Evolutionary conservation across 2,888 invertebrate species (phyloP), one percentile per base, ranked within the genome.

Genomic region (Drosophila lacicola): DNA sequence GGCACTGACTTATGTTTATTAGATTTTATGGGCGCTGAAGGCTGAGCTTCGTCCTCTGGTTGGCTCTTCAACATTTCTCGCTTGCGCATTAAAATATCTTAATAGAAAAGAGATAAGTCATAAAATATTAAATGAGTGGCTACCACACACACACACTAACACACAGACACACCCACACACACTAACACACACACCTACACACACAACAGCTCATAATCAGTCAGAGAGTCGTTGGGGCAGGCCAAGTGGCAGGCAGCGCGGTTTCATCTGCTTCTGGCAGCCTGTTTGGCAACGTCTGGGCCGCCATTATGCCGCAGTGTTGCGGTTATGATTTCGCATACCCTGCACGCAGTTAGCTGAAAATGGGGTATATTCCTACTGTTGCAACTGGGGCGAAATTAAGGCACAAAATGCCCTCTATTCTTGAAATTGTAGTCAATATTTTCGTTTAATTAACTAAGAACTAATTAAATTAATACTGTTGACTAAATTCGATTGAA

Each of bases 71-170:
- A 6, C 70, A 63, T 62, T 66, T 72, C 63, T 62, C 56, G 68
- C 66, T 53, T 71, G 62, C 70, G 42, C 69, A 69, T 69, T 84
- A 70, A 84, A 87, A 87, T 82, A 80, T 78, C 87, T 84, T 84
- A 85, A 85, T 85, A 87, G 84, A 85, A 85, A 87, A 82, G 76
- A 84, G 84, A 86, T 86, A 88, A 88, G 75, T 82, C 79, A 77
- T 85, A 70, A 80, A 84, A 84, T 85, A 79, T 88, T 87, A 76
- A 86, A 76, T 69, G 79, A 80, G 76, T 72, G 78, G 68, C 82
- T 74, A 60, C 44, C 62, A 64, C 55, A 64, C 39, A 69, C 49
- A 72, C 25, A 66, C 19, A 64, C 62, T 62, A 53, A 64, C 39
- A 69, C 49, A 72, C 25, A 66, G 17, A 64, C 19, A 63, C 37